Conservation (phyloP, 2,888 invertebrate genomes). For the Drosophila prostipennis region DNA sequence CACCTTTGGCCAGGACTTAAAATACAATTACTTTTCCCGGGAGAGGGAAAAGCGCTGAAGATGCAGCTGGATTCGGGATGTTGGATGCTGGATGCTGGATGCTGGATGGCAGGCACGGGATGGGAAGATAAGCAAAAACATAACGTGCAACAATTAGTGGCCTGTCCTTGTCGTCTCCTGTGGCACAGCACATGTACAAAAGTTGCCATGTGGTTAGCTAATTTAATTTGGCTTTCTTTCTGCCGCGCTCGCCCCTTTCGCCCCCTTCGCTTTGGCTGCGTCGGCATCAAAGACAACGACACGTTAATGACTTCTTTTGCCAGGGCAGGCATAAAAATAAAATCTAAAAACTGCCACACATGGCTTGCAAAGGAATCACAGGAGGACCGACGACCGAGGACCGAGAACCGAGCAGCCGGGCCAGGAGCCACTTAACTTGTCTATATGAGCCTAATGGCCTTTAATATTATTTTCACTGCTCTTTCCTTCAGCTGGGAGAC, state of each 20-base stretch:
- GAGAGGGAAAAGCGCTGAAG: conserved; percentile 3
- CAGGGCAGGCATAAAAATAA: conserved; percentile 66
- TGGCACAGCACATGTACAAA: conserved; percentile 54
- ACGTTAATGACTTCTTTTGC: conserved; percentile 79
- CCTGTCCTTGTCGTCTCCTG: conserved; percentile 27
- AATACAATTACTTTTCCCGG: conserved; percentile 78
- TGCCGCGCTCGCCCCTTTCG: conserved; percentile 20
- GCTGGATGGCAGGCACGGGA: not conserved
- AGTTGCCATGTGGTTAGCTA: conserved; percentile 82
- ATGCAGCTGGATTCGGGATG: conserved; percentile 14
- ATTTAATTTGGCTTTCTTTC: conserved; percentile 77
- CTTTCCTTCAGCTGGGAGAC: conserved; percentile 50
- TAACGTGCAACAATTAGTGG: conserved; percentile 79
- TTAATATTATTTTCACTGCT: conserved; percentile 80
- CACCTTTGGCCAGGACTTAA: conserved; percentile 74
- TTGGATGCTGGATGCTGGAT: not conserved
- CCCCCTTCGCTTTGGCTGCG: conserved; percentile 15
- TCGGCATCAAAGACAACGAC: conserved; percentile 76
- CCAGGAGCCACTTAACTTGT: conserved; percentile 84
- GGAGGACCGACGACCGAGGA: not conserved
- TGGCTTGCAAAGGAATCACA: conserved; percentile 52
- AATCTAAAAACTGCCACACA: conserved; percentile 72
- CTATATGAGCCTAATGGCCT: conserved; percentile 84
- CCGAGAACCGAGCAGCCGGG: conserved; percentile 8
- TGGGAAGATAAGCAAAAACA: conserved; percentile 64